phyloP scores from a whole-genome alignment of 2,113 vertebrate species.

The Callorhinus ursinus region DNA sequence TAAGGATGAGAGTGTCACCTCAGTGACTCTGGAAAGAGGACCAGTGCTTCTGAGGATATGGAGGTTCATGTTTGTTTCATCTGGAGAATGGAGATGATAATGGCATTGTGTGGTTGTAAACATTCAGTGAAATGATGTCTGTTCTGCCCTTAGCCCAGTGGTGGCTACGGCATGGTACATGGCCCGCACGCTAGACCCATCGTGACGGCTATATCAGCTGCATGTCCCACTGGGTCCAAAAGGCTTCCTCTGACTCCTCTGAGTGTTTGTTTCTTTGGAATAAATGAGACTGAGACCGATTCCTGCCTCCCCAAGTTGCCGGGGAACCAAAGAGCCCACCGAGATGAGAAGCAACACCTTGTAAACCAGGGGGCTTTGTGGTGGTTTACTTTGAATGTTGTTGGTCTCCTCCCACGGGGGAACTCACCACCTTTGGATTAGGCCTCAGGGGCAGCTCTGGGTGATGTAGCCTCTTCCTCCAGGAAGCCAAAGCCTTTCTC shows the following conservation, averaged over 20 bases:
- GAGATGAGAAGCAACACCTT: neutral
- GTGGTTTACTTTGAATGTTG: neutral
- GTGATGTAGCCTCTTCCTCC: neutral
- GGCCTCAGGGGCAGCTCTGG: neutral
- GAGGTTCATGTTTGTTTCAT: neutral
- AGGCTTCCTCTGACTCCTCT: neutral
- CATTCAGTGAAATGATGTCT: fast-evolving
- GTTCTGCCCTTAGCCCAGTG: neutral
- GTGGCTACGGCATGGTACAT: neutral
- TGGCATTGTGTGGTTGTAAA: too few species aligned
- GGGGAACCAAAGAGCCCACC: neutral
- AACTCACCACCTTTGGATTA: neutral
- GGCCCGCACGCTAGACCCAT: fast-evolving
- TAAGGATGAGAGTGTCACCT: neutral
- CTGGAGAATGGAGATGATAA: neutral
- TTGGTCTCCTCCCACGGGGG: fast-evolving
- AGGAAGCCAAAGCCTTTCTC: neutral
- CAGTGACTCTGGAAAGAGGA: neutral
- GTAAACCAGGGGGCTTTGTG: neutral
- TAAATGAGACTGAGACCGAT: neutral
- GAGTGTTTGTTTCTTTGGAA: neutral
- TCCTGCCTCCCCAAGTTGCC: neutral
- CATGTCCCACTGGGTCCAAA: fast-evolving
- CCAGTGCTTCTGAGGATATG: neutral
- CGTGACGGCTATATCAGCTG: neutral